Evolutionary conservation across 2,113 vertebrate genomes (phyloP).

Genomic region (Chelonoidis abingdonii): DNA sequence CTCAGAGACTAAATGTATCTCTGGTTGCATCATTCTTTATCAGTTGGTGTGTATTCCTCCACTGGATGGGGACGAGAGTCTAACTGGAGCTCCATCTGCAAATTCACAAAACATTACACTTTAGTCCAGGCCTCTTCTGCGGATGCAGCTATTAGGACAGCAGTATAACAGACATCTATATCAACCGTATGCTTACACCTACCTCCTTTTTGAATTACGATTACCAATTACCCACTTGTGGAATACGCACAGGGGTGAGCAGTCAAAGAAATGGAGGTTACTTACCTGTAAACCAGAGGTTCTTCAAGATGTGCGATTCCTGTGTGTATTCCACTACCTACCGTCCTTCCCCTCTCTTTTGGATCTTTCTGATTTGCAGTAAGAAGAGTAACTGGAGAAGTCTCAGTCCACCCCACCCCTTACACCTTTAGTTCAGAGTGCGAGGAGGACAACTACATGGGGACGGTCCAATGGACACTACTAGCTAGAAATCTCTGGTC

Average conservation of each 20-base stretch:
- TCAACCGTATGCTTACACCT: too few species aligned
- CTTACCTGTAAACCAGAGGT: not conserved
- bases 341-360: not conserved
- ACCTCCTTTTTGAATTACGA: too few species aligned
- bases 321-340: not conserved
- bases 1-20: too few species aligned
- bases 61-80: too few species aligned
- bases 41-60: too few species aligned
- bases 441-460: not conserved
- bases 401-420: not conserved
- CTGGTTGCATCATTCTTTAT: too few species aligned
- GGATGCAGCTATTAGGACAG: too few species aligned
- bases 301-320: not conserved
- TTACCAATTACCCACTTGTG: too few species aligned
- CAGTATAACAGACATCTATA: too few species aligned
- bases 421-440: not conserved
- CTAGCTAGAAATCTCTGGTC: not conserved
- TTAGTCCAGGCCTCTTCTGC: too few species aligned
- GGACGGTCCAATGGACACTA: not conserved
- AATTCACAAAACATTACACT: too few species aligned
- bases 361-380: not conserved
- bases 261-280: not conserved
- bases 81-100: too few species aligned
- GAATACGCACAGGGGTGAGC: not conserved
- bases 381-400: not conserved